These are phyloP conservation scores for Nebria ingens DNA, from an alignment of 1,140 invertebrate species.

Conservation along the genomic window DNA sequence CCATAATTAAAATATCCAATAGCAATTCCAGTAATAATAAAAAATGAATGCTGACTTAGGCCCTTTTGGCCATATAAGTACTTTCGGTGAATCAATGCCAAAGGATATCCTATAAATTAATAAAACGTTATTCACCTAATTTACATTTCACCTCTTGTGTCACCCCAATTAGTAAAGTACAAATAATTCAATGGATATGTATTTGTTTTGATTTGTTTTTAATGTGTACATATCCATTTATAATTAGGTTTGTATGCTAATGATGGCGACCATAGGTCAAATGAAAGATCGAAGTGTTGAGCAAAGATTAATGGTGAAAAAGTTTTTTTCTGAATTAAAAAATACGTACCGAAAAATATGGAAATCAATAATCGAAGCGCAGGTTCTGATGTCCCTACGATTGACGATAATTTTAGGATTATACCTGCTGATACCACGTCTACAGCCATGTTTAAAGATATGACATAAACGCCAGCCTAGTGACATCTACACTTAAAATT, in stretches of 20 bases:
- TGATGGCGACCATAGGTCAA: too few relatives aligned
- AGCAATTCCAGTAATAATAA: slow-evolving; percentile 53
- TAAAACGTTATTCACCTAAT: too few relatives aligned
- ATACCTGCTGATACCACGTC: slow-evolving; percentile 7
- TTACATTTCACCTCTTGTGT: too few relatives aligned
- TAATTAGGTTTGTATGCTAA: too few relatives aligned
- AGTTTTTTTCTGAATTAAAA: slow-evolving; percentile 12
- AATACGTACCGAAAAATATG: slow-evolving; percentile 48
- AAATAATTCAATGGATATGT: too few relatives aligned
- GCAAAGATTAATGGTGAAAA: too few relatives aligned
- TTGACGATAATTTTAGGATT: slow-evolving; percentile 25
- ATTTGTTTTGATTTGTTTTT: too few relatives aligned
- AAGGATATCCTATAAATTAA: slow-evolving; percentile 58
- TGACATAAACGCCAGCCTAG: too few relatives aligned
- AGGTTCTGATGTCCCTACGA: slow-evolving; percentile 42
- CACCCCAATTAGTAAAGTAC: too few relatives aligned
- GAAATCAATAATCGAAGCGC: slow-evolving; percentile 59
- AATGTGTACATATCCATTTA: too few relatives aligned
- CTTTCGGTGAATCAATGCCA: slow-evolving; percentile 59
- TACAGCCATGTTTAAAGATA: background rate
- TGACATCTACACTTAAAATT: too few relatives aligned
- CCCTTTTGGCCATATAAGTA: slow-evolving; percentile 42
- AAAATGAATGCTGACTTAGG: slow-evolving; percentile 61
- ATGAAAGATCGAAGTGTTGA: too few relatives aligned
- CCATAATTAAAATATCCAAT: slow-evolving; percentile 80